Conservation (phyloP, 2,113 vertebrate genomes). For the Calidris pygmaea region DNA sequence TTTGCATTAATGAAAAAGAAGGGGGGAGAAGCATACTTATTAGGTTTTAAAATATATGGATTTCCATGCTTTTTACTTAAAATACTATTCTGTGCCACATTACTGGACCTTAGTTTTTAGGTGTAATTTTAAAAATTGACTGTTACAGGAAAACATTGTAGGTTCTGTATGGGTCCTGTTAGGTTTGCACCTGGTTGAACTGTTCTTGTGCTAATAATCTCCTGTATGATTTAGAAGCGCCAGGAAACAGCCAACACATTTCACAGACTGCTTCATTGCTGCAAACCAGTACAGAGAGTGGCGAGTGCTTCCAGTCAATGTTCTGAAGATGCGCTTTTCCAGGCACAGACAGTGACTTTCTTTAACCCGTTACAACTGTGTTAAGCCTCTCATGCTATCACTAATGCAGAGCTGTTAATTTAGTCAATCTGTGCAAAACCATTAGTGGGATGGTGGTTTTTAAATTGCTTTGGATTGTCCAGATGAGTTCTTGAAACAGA, state of each 20-base stretch:
- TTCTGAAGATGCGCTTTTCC: neutral
- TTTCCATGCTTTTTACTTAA: neutral
- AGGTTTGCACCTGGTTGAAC: neutral
- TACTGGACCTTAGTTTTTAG: neutral
- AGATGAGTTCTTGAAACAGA: neutral
- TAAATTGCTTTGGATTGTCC: neutral
- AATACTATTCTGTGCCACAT: accelerated
- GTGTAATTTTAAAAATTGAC: neutral
- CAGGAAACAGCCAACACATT: neutral
- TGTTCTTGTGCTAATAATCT: neutral
- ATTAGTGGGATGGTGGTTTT: neutral
- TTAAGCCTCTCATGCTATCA: neutral
- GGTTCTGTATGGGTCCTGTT: neutral
- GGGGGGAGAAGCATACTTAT: accelerated
- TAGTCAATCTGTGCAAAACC: neutral
- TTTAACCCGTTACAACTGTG: neutral
- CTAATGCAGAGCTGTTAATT: neutral
- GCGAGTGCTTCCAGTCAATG: neutral
- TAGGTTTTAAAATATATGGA: neutral
- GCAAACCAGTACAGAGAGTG: neutral
- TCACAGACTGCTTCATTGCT: neutral
- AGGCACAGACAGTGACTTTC: neutral
- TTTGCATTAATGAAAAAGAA: neutral
- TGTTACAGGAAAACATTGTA: neutral
- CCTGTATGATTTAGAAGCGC: neutral